phyloP scores from a whole-genome alignment of 2,797 vertebrate genomes.

The Enteromius thamalakanensis region DNA sequence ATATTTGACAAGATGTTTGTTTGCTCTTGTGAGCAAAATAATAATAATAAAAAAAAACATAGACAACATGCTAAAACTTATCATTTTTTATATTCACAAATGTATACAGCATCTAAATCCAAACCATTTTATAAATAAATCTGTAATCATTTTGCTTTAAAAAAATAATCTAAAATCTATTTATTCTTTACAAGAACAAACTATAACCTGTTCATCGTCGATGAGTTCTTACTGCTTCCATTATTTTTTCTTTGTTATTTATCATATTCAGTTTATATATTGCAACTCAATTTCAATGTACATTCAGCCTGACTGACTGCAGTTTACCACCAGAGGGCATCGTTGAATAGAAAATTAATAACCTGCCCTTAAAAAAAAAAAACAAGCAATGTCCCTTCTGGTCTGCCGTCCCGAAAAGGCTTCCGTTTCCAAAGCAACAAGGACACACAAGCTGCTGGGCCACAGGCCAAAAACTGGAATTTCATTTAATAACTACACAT shows the following conservation, averaged over 20 bases:
- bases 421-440: conserved; percentile 31
- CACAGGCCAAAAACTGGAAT: not conserved
- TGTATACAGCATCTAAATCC: too few species aligned
- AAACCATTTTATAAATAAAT: too few species aligned
- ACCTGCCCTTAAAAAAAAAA: not conserved
- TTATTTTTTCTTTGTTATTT: not conserved
- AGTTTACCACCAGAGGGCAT: conserved; percentile 23
- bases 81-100: not conserved
- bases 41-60: not conserved
- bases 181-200: not conserved
- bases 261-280: not conserved
- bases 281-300: not conserved
- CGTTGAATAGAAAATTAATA: not conserved
- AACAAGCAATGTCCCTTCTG: conserved; percentile 20
- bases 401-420: not conserved
- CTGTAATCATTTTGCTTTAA: not conserved
- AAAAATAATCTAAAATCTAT: not conserved
- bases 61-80: not conserved
- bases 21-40: not conserved
- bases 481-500: not conserved
- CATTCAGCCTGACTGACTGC: not conserved
- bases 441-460: not conserved
- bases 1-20: not conserved
- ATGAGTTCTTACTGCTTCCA: not conserved
- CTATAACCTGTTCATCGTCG: not conserved